Evolutionary conservation across 2,113 vertebrate genomes (phyloP), one percentile per base, ranked within the genome.

Genomic region (Nycticorax nycticorax): DNA sequence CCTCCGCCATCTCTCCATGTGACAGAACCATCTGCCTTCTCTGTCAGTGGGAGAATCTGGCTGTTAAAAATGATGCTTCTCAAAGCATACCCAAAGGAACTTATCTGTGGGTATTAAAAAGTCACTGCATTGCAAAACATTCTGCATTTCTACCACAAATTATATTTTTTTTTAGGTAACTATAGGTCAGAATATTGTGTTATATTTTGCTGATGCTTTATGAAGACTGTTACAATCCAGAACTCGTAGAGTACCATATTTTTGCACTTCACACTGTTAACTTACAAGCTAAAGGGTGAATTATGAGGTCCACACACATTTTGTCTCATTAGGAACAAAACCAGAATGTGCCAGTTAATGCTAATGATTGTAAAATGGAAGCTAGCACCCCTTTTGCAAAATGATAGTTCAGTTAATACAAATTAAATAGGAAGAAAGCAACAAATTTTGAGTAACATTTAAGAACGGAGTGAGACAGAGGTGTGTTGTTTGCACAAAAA

Each of bases 1-100:
- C 30, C 53, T 82, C 16, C 3, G 3, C 56, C 43, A 10, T 0
- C 0, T 45, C 30, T 69, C 59, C 0, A 0, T 5, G 19, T n/a
- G 53, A 75, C 53, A 76, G 63, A 83, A 35, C 33, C 59, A 20
- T 69, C 63, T 87, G 59, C 50, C 28, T 80, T 8, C 68, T 67
- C 62, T 71, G 56, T 8, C 22, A 1, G 33, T 66, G 37, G 55
- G 35, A 84, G 39, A 43, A 24, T 48, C 67, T 84, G 59, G 32
- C 32, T 94, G 33, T 39, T 84, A 71, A 94, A 91, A 91, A 77
- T 9, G 1, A 14, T 89, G 50, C 19, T 77, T 84, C 35, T 73
- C 27, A 69, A 89, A 52, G 27, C 0, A 0, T 56, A 33, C 50
- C 19, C 56, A 18, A 77, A 94, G 69, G 27, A 92, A 75, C 82